phyloP scores from a whole-genome alignment of 2,113 vertebrate species.

The Peromyscus polionotus region DNA sequence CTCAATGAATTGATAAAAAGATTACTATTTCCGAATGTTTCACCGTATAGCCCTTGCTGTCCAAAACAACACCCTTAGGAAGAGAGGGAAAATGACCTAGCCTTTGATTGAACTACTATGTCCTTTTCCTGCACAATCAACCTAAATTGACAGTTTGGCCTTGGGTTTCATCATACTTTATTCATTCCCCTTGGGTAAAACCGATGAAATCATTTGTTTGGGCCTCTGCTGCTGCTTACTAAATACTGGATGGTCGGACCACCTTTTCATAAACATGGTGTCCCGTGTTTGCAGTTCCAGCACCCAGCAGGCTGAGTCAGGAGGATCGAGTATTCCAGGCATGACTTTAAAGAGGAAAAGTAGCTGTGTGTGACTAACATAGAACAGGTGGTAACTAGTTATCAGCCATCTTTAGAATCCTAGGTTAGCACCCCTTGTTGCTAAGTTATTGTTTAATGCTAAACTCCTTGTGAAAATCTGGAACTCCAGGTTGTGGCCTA shows the following conservation, averaged over 20 bases:
- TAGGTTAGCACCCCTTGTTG: neutral
- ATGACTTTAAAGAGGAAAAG: neutral
- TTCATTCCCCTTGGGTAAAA: slow-evolving; percentile 8
- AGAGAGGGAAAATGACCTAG: neutral
- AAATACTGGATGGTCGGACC: neutral
- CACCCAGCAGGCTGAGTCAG: neutral
- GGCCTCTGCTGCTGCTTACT: slow-evolving; percentile 20
- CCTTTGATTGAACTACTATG: neutral
- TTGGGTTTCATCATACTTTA: slow-evolving; percentile 11
- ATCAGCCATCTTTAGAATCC: neutral
- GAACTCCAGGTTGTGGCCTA: neutral
- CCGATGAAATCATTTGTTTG: slow-evolving; percentile 12
- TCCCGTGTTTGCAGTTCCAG: neutral
- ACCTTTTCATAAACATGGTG: neutral
- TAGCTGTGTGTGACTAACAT: neutral
- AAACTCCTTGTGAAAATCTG: neutral
- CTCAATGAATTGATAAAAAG: neutral
- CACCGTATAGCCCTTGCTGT: neutral
- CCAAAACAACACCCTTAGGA: neutral
- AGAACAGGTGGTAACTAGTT: neutral
- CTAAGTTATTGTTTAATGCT: neutral
- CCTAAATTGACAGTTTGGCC: slow-evolving; percentile 4
- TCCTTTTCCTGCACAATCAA: neutral
- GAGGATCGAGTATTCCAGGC: neutral
- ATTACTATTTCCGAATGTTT: neutral